Evolutionary conservation across 2,888 invertebrate genomes (phyloP), one percentile per base, ranked within the genome.

Genomic region (Pecten maximus): DNA sequence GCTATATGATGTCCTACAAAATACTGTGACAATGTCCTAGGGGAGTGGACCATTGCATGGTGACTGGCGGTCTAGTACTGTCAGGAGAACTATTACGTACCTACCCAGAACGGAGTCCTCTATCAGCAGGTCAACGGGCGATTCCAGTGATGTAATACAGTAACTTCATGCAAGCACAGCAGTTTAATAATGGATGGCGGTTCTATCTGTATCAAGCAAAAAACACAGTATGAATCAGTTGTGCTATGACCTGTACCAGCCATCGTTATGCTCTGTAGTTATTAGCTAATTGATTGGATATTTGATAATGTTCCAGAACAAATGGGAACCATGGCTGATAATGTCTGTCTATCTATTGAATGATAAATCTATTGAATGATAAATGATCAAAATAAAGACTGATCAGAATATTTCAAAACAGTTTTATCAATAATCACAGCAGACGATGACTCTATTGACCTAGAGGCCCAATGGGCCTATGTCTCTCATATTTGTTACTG

Each of bases 21-120:
- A 60, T 60, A 60, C 60, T 2, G 60, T 23, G n/a, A 60, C 60
- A 60, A 60, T 60, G 6, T 60, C 60, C 60, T 2, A 23, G 23
- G 60, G 60, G 60, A 60, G 60, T 23, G 60, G 60, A 23, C 60
- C 60, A 60, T n/a, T 16, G 60, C 60, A n/a, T 60, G n/a, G 60
- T 2, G n/a, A n/a, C 60, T 23, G n/a, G 0, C 23, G 23, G 60
- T 60, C 60, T 60, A 60, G 23, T 60, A 23, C 23, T n/a, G 6
- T 60, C 60, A 6, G 23, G 60, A 23, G 60, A 60, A 60, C n/a
- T 2, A 23, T 60, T 60, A 60, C n/a, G n/a, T n/a, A 60, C 60
- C n/a, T 60, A 1, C n/a, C 60, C 60, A 60, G 60, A 60, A 60
- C 19, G 19, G 23, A 2, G 23, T 60, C 60, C 60, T 23, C 60